Base-by-base conservation (phyloP, 1,140 invertebrate genomes). In the Pygmarrhopalites habei region DNA sequence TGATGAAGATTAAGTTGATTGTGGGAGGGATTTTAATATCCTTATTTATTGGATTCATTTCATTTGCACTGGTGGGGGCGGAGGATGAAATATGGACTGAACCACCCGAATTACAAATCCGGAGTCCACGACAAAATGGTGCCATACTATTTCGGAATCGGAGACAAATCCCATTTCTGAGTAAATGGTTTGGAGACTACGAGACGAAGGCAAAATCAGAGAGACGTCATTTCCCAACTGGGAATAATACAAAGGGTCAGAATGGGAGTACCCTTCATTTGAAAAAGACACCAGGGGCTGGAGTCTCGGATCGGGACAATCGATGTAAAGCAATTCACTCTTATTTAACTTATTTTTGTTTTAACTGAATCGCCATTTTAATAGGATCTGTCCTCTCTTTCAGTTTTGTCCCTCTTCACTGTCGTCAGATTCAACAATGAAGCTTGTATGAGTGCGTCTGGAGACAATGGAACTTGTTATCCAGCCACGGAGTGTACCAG, bases 391-490 rank as follows among this genome's bases (percentile, higher is more conserved):
- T 43, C 32, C 49, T 47, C 15, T 58, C 21, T 71, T 72, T 10
- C 67, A 88, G 86, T 88, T 74, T 72, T 88, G 23, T 84, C 86
- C 0, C 72, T 88, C 1, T 88, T 90, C 70, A 87, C 86, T 0
- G 78, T 89, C 65, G 83, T 89, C 7, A 84, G 82, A 55, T 87
- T 89, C 58, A 82, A 83, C 0, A 85, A 86, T 51, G 82, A 82
- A 25, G 79, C 77, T 1, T 90, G 88, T 72, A 74, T 79, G 0
- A 83, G 84, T 35, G 75, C 81, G 0, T 82, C 83, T 0, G 87
- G 87, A 0, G 86, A 89, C 72, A 86, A 86, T 68, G 88, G 88
- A 3, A 89, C 85, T 1, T 90, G 88, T 66, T 78, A 88, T 70
- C 80, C 84, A 1, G 75, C 80, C 7, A 74, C 80, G 3, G 86